These are phyloP conservation scores for Oncorhynchus tshawytscha DNA, from an alignment of 2,113 vertebrate species.

Conservation along the genomic window DNA sequence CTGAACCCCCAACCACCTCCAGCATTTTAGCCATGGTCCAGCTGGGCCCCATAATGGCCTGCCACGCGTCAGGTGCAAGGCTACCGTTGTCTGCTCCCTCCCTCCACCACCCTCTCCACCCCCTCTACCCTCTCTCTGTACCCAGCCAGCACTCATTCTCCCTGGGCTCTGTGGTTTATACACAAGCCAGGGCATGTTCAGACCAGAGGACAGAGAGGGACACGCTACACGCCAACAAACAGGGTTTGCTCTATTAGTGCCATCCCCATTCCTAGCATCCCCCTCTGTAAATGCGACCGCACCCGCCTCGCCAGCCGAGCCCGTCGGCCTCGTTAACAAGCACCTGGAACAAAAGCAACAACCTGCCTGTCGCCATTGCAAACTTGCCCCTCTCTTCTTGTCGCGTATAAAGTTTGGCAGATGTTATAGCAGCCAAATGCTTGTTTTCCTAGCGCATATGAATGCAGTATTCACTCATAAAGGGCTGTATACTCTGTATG, in stretches of 20 bases:
- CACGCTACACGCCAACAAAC: constrained; percentile 69
- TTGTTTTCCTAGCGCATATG: no score
- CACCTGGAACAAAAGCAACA: constrained; percentile 60
- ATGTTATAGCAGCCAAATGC: constrained; percentile 10
- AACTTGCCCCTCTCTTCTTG: constrained; percentile 61
- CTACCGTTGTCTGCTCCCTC: constrained; percentile 69
- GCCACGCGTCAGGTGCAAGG: constrained; percentile 75
- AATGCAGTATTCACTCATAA: no score
- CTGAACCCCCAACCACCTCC: constrained; percentile 41
- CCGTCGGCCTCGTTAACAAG: constrained; percentile 59
- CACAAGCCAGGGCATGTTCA: constrained; percentile 70
- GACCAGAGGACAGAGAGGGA: constrained; percentile 52
- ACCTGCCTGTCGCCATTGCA: constrained; percentile 69
- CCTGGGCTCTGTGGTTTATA: constrained; percentile 53
- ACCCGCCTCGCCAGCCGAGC: neutral
- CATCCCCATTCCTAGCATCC: neutral
- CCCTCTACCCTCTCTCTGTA: constrained; percentile 36
- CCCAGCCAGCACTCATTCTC: constrained; percentile 29
- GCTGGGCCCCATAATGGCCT: constrained; percentile 62
- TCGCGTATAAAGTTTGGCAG: constrained; percentile 62
- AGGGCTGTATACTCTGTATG: no score
- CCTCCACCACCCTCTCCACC: constrained; percentile 53
- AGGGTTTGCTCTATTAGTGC: constrained; percentile 29
- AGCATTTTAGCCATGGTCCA: constrained; percentile 55
- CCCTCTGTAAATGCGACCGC: neutral